These are phyloP conservation scores for Sesia bembeciformis DNA, from an alignment of 2,888 invertebrate genomes.

Conservation along the genomic window DNA sequence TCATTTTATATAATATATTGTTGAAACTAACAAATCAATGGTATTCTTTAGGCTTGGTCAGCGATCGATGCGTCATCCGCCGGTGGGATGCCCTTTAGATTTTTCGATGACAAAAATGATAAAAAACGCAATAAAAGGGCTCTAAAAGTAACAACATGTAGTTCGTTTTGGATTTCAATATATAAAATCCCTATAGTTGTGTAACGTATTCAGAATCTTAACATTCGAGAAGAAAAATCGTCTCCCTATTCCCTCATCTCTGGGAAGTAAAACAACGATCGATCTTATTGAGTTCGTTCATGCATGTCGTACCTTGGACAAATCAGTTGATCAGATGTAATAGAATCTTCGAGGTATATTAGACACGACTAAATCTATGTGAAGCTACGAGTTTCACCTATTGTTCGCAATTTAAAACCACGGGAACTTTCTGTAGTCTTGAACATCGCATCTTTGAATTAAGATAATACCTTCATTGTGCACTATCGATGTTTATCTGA, in stretches of 20 bases:
- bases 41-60: constrained; percentile 73
- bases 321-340: constrained; percentile 22
- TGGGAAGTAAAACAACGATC: constrained; percentile 44
- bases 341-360: constrained; percentile 38
- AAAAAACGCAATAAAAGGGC: not conserved
- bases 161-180: too few relatives aligned
- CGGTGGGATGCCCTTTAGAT: constrained; percentile 72
- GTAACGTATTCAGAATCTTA: not conserved
- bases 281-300: constrained; percentile 59
- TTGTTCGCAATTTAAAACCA: constrained; percentile 28
- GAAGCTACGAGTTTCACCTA: constrained; percentile 52
- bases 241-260: constrained; percentile 22
- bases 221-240: constrained; percentile 19
- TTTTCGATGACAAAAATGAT: constrained; percentile 21
- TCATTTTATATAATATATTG: constrained; percentile 28
- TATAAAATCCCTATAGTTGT: too few relatives aligned
- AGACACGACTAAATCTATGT: constrained; percentile 23
- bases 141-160: too few relatives aligned
- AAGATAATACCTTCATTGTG: constrained; percentile 34
- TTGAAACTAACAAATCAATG: constrained; percentile 53
- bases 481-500: constrained; percentile 13
- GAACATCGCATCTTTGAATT: constrained; percentile 24
- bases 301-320: constrained; percentile 51
- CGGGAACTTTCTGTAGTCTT: not conserved
- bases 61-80: constrained; percentile 78